phyloP scores from a whole-genome alignment of 1,140 invertebrate species.

The Caerostris extrusa region DNA sequence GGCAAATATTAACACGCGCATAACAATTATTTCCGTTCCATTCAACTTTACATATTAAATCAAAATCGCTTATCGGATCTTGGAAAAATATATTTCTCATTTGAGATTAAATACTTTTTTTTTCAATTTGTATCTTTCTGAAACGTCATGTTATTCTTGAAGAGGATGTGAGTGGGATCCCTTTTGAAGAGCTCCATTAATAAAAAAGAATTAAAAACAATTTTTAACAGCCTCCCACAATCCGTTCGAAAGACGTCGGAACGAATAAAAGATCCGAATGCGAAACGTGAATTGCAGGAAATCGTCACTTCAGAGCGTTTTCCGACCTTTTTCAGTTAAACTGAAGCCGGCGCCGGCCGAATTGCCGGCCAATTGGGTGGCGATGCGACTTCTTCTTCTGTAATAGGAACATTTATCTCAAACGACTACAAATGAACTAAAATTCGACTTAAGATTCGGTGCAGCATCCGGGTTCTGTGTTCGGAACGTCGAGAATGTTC shows the following conservation, averaged over 20 bases:
- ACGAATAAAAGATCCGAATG: not conserved
- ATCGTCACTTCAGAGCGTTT: not conserved
- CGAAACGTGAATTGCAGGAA: constrained; percentile 5
- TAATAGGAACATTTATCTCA: not conserved
- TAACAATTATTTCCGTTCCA: too few species aligned
- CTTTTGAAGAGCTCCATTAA: too few species aligned
- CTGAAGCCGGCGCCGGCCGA: not conserved
- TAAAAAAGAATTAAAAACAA: too few species aligned
- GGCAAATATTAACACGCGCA: too few species aligned
- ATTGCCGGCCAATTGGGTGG: constrained; percentile 41
- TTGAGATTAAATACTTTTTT: too few species aligned
- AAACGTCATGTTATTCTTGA: too few species aligned
- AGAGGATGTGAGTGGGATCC: too few species aligned
- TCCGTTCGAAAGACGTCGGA: not conserved
- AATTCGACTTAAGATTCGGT: not conserved
- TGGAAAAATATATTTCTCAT: too few species aligned
- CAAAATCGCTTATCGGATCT: too few species aligned
- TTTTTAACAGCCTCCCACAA: too few species aligned
- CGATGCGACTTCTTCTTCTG: not conserved
- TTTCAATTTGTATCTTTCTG: too few species aligned
- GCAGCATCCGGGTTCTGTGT: constrained; percentile 37
- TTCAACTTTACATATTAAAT: too few species aligned
- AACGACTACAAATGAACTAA: not conserved
- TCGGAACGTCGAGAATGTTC: constrained; percentile 13
- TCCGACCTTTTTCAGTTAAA: not conserved